A percentile compares a stretch with the other conserved stretches of the same genome.
Evolutionary conservation across 2,888 invertebrate species (phyloP).

Genomic region (Spisula subtruncata): DNA sequence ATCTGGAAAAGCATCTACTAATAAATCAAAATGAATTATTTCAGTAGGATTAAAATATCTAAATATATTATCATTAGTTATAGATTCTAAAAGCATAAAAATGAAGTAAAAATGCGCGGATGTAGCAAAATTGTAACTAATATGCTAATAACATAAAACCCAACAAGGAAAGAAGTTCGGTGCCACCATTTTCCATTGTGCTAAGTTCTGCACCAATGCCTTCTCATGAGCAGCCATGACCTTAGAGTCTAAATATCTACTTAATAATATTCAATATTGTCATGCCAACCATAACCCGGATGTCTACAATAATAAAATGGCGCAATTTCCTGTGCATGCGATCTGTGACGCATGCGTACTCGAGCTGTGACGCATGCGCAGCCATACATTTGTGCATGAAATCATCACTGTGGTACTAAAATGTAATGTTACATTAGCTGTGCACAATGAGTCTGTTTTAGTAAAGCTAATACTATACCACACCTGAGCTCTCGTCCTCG

Average conservation of each 20-base stretch:
- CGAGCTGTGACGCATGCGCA: not conserved
- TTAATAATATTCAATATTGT: not conserved
- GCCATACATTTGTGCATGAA: not conserved
- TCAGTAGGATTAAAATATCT: not conserved
- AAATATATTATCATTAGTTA: not conserved
- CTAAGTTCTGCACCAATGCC: not conserved
- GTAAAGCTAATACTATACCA: conserved; percentile 34
- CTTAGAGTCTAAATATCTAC: not conserved
- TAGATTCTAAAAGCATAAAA: too few relatives aligned
- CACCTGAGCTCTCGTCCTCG: conserved; percentile 41
- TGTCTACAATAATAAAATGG: not conserved
- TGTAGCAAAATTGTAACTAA: not conserved
- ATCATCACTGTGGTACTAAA: not conserved
- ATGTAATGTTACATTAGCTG: conserved; percentile 19
- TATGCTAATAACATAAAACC: not conserved
- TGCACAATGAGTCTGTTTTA: conserved; percentile 33
- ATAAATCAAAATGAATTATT: not conserved
- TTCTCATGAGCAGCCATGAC: not conserved
- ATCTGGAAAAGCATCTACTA: not conserved
- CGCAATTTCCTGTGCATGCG: not conserved
- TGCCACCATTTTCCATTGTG: conserved; percentile 3
- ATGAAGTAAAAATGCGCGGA: too few relatives aligned
- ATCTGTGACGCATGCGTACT: too few relatives aligned
- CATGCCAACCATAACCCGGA: not conserved
- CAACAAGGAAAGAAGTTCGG: not conserved